Evolutionary conservation across 1,140 invertebrate species (phyloP).

Genomic region (Aplysia californica): DNA sequence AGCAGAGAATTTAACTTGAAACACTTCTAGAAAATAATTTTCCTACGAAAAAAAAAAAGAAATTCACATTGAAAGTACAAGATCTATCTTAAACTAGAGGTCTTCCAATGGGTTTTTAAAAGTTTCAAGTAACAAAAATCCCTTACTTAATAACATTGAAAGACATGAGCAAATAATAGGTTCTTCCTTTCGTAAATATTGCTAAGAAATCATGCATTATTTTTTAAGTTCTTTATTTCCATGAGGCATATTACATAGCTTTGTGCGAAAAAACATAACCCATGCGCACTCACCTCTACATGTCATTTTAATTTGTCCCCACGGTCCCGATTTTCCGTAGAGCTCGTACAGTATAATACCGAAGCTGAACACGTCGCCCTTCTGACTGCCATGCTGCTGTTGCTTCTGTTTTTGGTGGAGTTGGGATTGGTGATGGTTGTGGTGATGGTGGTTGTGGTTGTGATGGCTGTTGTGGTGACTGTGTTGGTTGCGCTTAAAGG

Average conservation of each 20-base stretch:
- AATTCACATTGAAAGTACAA: too few species aligned
- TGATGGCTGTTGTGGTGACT: background rate
- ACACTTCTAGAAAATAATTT: too few species aligned
- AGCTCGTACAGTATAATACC: slow-evolving; percentile 83
- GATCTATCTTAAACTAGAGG: too few species aligned
- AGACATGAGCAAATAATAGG: too few species aligned
- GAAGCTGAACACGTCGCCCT: slow-evolving; percentile 96
- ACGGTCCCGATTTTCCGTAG: slow-evolving; percentile 55
- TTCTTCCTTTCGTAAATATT: too few species aligned
- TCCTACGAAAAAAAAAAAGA: too few species aligned
- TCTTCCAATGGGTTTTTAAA: too few species aligned
- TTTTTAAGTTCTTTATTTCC: background rate
- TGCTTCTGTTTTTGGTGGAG: background rate
- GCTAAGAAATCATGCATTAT: background rate
- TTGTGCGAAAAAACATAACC: background rate
- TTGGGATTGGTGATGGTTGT: too few species aligned
- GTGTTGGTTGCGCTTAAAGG: background rate
- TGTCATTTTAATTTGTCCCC: slow-evolving; percentile 50
- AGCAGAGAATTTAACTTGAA: too few species aligned
- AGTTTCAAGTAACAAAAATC: too few species aligned
- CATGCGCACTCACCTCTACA: slow-evolving; percentile 43
- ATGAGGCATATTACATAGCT: background rate
- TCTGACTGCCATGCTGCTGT: slow-evolving; percentile 76
- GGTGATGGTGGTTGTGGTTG: slow-evolving; percentile 1
- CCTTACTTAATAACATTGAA: too few species aligned